Evolutionary conservation across 2,888 invertebrate species (phyloP).

Genomic region (Lottia gigantea): DNA sequence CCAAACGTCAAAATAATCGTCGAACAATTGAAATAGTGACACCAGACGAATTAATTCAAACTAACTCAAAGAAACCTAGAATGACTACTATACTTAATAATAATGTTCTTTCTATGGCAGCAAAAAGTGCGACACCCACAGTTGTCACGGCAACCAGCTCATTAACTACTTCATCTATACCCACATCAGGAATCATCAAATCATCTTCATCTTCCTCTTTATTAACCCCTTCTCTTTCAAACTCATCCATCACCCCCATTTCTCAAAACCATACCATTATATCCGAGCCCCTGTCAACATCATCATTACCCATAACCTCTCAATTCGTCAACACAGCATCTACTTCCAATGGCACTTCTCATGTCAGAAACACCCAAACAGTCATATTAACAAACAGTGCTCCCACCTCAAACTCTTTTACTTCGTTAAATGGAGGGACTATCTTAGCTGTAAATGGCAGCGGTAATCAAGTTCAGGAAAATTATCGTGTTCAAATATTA

Average conservation of each 20-base stretch:
- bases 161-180: conserved; percentile 14
- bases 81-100: conserved; percentile 11
- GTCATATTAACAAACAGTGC: conserved; percentile 2
- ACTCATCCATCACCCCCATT: conserved; percentile 4
- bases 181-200: conserved; percentile 4
- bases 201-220: conserved; percentile 17
- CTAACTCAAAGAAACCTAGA: conserved; percentile 9
- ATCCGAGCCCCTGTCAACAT: background rate
- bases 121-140: conserved; percentile 11
- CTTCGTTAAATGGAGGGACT: background rate
- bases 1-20: conserved; percentile 33
- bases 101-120: conserved; percentile 6
- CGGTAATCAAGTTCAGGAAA: too few species aligned
- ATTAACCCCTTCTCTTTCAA: conserved; percentile 15
- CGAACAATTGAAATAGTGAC: conserved; percentile 43
- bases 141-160: conserved; percentile 20
- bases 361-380: background rate
- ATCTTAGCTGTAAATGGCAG: background rate
- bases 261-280: background rate
- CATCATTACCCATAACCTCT: background rate
- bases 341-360: background rate
- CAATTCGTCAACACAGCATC: background rate
- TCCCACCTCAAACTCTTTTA: background rate
- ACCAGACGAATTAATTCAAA: conserved; percentile 37
- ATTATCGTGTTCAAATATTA: too few species aligned